Base-by-base conservation (phyloP, 2,888 invertebrate species). In the Drosophila histrio region DNA sequence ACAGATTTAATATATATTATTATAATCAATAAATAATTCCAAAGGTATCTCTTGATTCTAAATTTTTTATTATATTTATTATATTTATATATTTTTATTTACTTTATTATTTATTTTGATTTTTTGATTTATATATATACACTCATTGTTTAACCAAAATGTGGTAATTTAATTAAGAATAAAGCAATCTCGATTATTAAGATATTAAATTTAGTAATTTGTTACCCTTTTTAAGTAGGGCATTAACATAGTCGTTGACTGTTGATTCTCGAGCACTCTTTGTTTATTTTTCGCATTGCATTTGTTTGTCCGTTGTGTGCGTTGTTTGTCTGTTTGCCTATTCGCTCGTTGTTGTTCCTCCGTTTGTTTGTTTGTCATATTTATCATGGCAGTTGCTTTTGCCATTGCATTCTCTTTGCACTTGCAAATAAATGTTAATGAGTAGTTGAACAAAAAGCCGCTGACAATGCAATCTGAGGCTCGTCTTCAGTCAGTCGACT, bases 371-470 rank as follows among this genome's bases (percentile, higher is more conserved):
- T 84, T 87, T 79, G 84, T 84, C 87, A 83, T 86, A 77, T 87
- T 83, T 87, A 88, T 88, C 88, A 87, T 88, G 79, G 75, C 88
- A 84, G 88, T 83, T 84, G 86, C 86, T 65, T 72, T 66, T 73
- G 61, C 65, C 56, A 72, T 67, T 64, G 66, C 73, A 67, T 70
- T 78, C 63, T 72, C 86, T 81, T 77, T 77, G 81, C 85, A 82
- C 82, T 87, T 85, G 81, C 82, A 82, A 82, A 87, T 82, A 82
- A 84, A 84, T 84, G 88, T 84, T 84, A 84, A 84, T 84, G 88
- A 84, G 87, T 88, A 83, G 83, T 86, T 85, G 81, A 74, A 82
- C 82, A 82, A 82, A 80, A 66, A 72, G 50, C 50, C 66, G 82
- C 82, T 82, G 85, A 82, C 82, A 82, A 82, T 87, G 85, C 75